phyloP scores from a whole-genome alignment of 2,797 vertebrate species.

The Arrhamphus sclerolepis region DNA sequence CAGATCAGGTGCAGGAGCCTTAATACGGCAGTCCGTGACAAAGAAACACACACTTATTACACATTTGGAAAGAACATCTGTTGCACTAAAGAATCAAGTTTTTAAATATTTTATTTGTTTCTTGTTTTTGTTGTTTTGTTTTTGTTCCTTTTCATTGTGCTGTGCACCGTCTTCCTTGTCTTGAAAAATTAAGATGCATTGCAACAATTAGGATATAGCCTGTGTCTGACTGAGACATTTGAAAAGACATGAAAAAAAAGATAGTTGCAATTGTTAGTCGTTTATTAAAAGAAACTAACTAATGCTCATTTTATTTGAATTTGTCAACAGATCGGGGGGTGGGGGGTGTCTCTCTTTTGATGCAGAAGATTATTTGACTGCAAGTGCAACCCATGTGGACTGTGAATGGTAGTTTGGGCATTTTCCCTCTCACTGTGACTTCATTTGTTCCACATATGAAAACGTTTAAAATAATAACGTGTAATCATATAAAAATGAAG shows the following conservation, averaged over 20 bases:
- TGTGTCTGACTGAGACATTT: not conserved
- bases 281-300: not conserved
- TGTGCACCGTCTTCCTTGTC: too few relatives aligned
- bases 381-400: too few relatives aligned
- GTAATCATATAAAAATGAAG: not conserved
- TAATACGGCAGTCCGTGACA: constrained; percentile 42
- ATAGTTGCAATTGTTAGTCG: not conserved
- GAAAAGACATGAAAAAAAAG: not conserved
- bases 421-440: too few relatives aligned
- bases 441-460: constrained; percentile 6
- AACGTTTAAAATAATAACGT: constrained; percentile 15
- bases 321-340: too few relatives aligned
- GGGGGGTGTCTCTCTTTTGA: too few relatives aligned
- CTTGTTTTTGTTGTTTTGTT: too few relatives aligned
- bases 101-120: constrained; percentile 24
- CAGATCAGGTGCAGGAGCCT: constrained; percentile 71
- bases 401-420: too few relatives aligned
- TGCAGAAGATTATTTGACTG: too few relatives aligned
- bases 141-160: too few relatives aligned
- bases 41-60: constrained; percentile 38
- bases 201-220: too few relatives aligned
- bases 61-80: not conserved
- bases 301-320: too few relatives aligned
- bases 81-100: constrained; percentile 14
- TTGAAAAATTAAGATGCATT: too few relatives aligned